Percentiles rank a stretch among this genome's conserved stretches.
These are phyloP conservation scores for Cyprinodon brontotheroides DNA, from an alignment of 2,113 vertebrate species.

Conservation along the genomic window DNA sequence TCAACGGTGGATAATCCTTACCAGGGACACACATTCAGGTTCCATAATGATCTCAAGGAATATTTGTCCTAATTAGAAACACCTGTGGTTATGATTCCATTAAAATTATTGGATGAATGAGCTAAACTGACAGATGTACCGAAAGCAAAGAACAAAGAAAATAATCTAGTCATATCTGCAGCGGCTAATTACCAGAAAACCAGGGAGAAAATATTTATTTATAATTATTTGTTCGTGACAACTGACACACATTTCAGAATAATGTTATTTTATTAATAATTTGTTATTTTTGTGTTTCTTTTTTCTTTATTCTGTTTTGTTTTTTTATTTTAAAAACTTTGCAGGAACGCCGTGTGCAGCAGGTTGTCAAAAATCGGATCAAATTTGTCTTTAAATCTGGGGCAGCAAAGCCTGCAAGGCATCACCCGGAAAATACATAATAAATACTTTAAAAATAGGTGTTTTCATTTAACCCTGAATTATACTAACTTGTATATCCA, in stretches of 20 bases:
- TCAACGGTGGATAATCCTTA: constrained; percentile 19
- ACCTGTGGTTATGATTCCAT: not conserved
- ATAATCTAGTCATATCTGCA: not conserved
- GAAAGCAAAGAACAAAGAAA: not conserved
- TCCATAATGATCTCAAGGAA: not conserved
- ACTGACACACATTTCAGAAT: not conserved
- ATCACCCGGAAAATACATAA: not conserved
- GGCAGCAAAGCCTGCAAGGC: not conserved
- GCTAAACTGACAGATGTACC: not conserved
- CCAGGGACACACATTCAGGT: constrained; percentile 7
- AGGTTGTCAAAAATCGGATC: not conserved
- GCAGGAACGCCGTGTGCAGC: not conserved
- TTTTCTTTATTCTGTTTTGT: not conserved
- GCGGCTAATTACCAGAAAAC: no score
- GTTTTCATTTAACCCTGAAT: not conserved
- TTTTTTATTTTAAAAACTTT: not conserved
- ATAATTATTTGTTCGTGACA: not conserved
- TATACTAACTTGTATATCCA: not conserved
- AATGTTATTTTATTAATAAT: not conserved
- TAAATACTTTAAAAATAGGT: not conserved
- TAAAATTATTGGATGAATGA: not conserved
- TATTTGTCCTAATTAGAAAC: not conserved
- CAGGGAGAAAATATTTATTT: not conserved
- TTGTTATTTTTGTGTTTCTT: not conserved
- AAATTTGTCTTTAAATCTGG: not conserved